phyloP scores from a whole-genome alignment of 2,797 vertebrate genomes.

The Rhodeus uyekii region DNA sequence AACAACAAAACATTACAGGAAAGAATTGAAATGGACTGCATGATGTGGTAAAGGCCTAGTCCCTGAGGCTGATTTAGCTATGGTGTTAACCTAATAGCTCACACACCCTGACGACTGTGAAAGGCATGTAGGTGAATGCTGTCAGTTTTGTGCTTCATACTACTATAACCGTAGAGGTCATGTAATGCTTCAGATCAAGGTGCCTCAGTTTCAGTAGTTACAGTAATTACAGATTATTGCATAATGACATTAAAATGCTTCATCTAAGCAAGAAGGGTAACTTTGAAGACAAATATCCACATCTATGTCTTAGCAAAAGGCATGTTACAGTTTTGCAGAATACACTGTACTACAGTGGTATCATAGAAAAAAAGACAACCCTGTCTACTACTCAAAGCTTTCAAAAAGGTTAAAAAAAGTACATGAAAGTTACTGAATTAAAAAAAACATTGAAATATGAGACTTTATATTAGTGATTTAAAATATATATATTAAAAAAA shows the following conservation, averaged over 20 bases:
- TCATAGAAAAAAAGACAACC: slow-evolving; percentile 12
- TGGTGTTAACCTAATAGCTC: slow-evolving; percentile 42
- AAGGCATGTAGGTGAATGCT: slow-evolving; percentile 68
- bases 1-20: slow-evolving; percentile 49
- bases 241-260: slow-evolving; percentile 29
- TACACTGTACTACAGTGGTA: slow-evolving; percentile 31
- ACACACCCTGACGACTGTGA: slow-evolving; percentile 46
- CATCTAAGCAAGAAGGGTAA: slow-evolving; percentile 28
- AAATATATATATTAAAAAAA: slow-evolving; percentile 52
- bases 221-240: slow-evolving; percentile 33
- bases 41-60: slow-evolving; percentile 56
- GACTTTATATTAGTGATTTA: slow-evolving; percentile 60
- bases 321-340: slow-evolving; percentile 23
- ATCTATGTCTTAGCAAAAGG: slow-evolving; percentile 37
- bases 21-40: slow-evolving; percentile 44
- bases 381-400: slow-evolving; percentile 13
- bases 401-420: slow-evolving; percentile 46
- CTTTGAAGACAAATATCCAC: slow-evolving; percentile 39
- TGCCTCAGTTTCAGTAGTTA: slow-evolving; percentile 46
- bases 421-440: slow-evolving; percentile 33
- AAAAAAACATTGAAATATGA: slow-evolving; percentile 55
- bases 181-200: slow-evolving; percentile 34
- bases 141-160: slow-evolving; percentile 44
- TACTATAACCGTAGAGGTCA: slow-evolving; percentile 37
- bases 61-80: slow-evolving; percentile 63